Conservation (phyloP, 92 coral and sea anemone species). For the Siderastrea radians region DNA sequence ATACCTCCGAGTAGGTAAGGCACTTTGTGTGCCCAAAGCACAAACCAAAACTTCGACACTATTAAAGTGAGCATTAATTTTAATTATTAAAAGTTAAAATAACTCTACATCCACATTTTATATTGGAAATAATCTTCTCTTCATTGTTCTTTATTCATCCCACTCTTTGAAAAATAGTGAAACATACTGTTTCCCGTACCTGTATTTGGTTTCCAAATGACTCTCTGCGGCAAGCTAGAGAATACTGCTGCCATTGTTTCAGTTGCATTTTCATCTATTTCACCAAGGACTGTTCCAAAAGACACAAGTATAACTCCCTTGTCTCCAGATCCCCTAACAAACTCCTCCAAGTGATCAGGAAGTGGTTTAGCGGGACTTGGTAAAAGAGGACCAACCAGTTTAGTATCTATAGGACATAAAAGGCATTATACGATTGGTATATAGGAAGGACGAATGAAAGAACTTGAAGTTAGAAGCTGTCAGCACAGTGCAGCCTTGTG, state of each 20-base stretch:
- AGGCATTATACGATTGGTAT: too few relatives aligned
- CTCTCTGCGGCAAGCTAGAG: slow-evolving; percentile 52
- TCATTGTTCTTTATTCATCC: neutral
- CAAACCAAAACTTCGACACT: too few relatives aligned
- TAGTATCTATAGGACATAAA: slow-evolving; percentile 27
- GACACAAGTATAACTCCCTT: slow-evolving; percentile 54
- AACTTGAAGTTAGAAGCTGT: too few relatives aligned
- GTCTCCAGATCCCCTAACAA: slow-evolving; percentile 50
- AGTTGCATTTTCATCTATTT: slow-evolving; percentile 28
- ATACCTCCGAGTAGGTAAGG: too few relatives aligned
- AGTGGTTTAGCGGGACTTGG: slow-evolving; percentile 53
- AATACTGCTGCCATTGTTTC: slow-evolving; percentile 62
- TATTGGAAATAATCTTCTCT: too few relatives aligned
- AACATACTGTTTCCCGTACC: neutral
- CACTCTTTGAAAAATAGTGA: too few relatives aligned
- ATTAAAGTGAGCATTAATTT: too few relatives aligned
- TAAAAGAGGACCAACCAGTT: slow-evolving; percentile 47
- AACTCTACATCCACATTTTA: too few relatives aligned
- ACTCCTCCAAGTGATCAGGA: slow-evolving; percentile 45
- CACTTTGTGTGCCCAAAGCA: too few relatives aligned
- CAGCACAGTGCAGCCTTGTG: too few relatives aligned
- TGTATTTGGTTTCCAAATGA: slow-evolving; percentile 59
- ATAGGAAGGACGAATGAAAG: too few relatives aligned
- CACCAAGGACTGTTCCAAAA: slow-evolving; percentile 54
- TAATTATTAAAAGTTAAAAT: too few relatives aligned